phyloP scores from a whole-genome alignment of 1,140 invertebrate species.

The Spodoptera litura region DNA sequence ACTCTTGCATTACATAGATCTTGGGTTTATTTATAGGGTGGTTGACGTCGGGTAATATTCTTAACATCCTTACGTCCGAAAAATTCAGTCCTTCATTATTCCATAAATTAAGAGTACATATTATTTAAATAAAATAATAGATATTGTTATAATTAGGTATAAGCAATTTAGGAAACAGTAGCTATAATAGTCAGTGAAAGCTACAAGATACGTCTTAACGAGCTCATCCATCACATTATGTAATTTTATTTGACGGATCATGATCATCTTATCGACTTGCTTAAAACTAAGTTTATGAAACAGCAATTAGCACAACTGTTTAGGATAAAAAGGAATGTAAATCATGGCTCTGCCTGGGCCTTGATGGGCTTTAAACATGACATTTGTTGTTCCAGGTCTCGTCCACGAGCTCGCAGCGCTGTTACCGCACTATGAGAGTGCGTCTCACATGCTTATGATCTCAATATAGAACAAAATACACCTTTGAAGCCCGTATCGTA shows the following conservation, averaged over 20 bases:
- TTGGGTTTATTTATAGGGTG: no score
- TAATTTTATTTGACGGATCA: slow-evolving; percentile 24
- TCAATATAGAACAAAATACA: slow-evolving; percentile 67
- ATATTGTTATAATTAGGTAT: no score
- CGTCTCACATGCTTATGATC: slow-evolving; percentile 75
- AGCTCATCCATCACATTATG: slow-evolving; percentile 18
- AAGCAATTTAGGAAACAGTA: no score
- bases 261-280: neutral
- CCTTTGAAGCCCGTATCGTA: slow-evolving; percentile 69
- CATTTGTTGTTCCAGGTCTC: slow-evolving; percentile 83
- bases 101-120: no score
- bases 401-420: slow-evolving; percentile 56
- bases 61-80: no score
- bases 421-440: slow-evolving; percentile 80
- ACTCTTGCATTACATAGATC: no score
- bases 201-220: slow-evolving; percentile 8
- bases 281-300: slow-evolving; percentile 1
- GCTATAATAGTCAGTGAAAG: slow-evolving; percentile 6
- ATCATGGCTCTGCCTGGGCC: slow-evolving; percentile 53
- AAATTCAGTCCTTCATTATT: no score
- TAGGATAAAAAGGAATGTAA: slow-evolving; percentile 28
- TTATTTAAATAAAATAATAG: no score
- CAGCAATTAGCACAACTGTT: neutral
- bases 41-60: no score
- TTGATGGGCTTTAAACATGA: slow-evolving; percentile 68